Conservation (phyloP, 2,113 vertebrate species). For the Proteles cristata region DNA sequence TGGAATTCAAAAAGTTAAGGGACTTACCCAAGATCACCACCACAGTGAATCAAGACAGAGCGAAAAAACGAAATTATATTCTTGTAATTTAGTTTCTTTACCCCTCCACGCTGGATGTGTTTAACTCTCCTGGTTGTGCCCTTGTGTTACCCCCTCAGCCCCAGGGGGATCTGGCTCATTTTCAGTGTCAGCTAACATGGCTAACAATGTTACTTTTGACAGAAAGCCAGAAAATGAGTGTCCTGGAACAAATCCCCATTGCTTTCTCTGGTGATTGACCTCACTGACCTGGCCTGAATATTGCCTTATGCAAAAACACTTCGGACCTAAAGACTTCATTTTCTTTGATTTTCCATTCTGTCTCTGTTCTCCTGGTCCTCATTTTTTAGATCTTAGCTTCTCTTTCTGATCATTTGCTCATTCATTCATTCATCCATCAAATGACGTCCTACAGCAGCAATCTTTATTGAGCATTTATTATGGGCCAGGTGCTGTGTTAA, state of each 20-base stretch:
- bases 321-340: not conserved
- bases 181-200: not conserved
- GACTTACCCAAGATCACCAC: constrained; percentile 28
- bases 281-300: not conserved
- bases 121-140: not conserved
- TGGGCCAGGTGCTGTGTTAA: not conserved
- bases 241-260: not conserved
- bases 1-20: not conserved
- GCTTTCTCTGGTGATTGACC: not conserved
- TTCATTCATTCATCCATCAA: not conserved
- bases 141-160: not conserved
- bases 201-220: not conserved
- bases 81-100: not conserved
- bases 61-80: not conserved
- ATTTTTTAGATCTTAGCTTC: not conserved
- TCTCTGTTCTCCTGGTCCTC: not conserved
- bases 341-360: not conserved
- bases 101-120: not conserved
- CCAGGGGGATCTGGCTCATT: not conserved
- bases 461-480: not conserved
- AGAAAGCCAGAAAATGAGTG: not conserved
- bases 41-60: not conserved
- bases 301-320: not conserved
- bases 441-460: not conserved
- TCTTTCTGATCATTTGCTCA: not conserved